Conservation (phyloP, 2,888 invertebrate species). For the Amphiduros pacificus region DNA sequence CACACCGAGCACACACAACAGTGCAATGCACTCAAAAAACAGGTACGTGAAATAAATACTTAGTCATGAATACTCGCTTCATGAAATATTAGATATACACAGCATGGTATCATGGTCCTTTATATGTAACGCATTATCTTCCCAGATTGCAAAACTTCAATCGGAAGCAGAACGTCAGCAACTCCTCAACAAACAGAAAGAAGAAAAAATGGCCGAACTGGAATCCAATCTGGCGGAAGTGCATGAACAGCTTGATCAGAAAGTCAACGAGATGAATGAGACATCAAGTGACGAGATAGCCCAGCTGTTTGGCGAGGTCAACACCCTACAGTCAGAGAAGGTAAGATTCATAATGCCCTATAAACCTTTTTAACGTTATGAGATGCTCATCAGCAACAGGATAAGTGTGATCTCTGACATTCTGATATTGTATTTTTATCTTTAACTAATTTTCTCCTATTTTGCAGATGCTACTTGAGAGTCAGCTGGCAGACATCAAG, state of each 20-base stretch:
- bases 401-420: not conserved
- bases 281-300: conserved; percentile 25
- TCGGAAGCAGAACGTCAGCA: conserved; percentile 33
- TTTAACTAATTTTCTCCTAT: not conserved
- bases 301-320: conserved; percentile 14
- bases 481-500: conserved; percentile 33
- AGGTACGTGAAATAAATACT: no score
- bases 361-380: no score
- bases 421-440: not conserved
- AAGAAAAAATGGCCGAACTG: conserved; percentile 30
- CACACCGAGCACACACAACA: conserved; percentile 9
- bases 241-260: conserved; percentile 14
- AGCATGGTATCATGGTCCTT: not conserved
- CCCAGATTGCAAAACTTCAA: conserved; percentile 21
- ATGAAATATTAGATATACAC: no score
- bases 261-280: conserved; percentile 18
- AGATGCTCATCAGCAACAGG: no score
- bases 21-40: conserved; percentile 14
- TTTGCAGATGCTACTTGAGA: conserved; percentile 32
- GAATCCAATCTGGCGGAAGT: conserved; percentile 9
- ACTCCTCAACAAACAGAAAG: conserved; percentile 26
- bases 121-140: not conserved
- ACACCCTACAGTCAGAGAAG: conserved; percentile 14
- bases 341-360: no score
- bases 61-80: no score